Evolutionary conservation across 2,113 vertebrate species (phyloP).

Genomic region (Calyptommatus sinebrachiatus): DNA sequence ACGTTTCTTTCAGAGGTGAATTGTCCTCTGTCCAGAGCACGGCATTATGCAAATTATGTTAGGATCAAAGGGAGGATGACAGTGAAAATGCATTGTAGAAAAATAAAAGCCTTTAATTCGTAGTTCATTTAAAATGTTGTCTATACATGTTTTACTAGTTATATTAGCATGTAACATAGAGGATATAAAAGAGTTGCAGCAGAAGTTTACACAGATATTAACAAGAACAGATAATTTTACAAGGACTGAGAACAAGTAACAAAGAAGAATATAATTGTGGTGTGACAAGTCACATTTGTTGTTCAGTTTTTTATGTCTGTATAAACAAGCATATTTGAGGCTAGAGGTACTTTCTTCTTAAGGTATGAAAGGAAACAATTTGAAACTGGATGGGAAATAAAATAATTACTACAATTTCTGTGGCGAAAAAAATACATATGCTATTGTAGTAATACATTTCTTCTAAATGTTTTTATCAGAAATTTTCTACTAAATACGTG

Average conservation of each 20-base stretch:
- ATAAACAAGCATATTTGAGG: neutral
- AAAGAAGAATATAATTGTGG: neutral
- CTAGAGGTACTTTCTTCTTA: neutral
- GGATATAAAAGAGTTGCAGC: neutral
- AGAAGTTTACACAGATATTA: neutral
- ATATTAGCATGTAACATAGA: neutral
- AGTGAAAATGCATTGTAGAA: too few relatives aligned
- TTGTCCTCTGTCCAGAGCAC: neutral
- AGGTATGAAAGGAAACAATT: neutral
- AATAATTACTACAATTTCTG: neutral
- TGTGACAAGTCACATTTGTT: neutral
- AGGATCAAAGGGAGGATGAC: neutral
- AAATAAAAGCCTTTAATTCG: too few relatives aligned
- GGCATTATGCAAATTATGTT: neutral
- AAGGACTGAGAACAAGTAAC: too few relatives aligned
- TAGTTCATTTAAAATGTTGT: neutral
- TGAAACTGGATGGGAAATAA: neutral
- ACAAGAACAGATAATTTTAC: neutral
- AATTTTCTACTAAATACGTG: neutral
- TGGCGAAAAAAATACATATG: neutral
- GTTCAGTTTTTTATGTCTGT: neutral
- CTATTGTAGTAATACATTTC: too few relatives aligned
- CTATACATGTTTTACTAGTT: neutral
- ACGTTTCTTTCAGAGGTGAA: neutral
- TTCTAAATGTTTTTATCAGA: too few relatives aligned